Evolutionary conservation across 1,140 invertebrate genomes (phyloP), one percentile per base, ranked within the genome.

Genomic region (Ridgeia piscesae): DNA sequence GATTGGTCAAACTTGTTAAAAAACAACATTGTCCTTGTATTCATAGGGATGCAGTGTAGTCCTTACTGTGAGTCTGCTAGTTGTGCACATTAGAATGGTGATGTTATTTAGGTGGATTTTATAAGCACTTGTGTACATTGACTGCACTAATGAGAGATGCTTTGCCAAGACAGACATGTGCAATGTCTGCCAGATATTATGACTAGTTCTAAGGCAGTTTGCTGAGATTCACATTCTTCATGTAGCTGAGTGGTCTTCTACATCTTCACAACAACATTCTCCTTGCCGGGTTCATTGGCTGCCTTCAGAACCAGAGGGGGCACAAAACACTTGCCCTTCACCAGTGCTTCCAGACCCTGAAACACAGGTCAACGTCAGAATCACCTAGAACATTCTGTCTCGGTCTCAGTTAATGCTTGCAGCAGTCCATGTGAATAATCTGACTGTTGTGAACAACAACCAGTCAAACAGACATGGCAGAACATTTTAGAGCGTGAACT

Each of bases 241-340:
- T 77, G 58, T 77, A 77, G 58, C 27, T 31, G 58, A 0, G 17
- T 31, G 14, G 17, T 77, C 58, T 0, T 77, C 58, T 77, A 77
- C 58, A 77, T 77, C 14, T 77, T 77, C 27, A 77, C 58, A 27
- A 77, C 27, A 31, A 77, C 58, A 31, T 50, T 58, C 91, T 91
- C 91, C 42, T 91, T 35, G 34, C 91, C 91, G 2, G 34, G 33
- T 33, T 91, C 91, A 27, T 21, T 48, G 21, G 91, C 6, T 42
- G 91, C 91, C 42, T 91, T 91, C 33, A 91, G 34, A 58, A 91
- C 91, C 48, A 91, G n/a, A 14, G 91, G 91, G 17, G 91, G 14
- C 11, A 35, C 33, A 48, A 91, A 91, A 42, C 4, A 17, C 42
- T 91, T 91, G 48, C 91, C 91, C 17, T 50, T 35, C 33, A 91